Percentiles rank a stretch among this genome's conserved stretches.
Evolutionary conservation across 2,797 vertebrate species (phyloP).

Genomic region (Tapirus indicus): DNA sequence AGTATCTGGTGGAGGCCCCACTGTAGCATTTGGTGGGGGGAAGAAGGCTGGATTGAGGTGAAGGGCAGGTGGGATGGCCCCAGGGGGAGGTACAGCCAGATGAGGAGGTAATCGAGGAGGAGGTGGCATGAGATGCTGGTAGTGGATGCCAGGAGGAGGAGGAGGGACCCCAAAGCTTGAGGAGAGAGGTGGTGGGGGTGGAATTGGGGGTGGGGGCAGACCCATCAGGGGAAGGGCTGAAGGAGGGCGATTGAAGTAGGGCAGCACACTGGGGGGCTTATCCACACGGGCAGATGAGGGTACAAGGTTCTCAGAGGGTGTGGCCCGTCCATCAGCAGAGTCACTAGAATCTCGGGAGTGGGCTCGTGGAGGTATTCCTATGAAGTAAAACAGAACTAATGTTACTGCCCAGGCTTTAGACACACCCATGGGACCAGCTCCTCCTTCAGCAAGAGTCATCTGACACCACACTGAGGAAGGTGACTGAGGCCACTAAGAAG

Average conservation of each 20-base stretch:
- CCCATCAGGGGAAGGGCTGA: slow-evolving; percentile 88
- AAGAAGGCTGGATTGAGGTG: slow-evolving; percentile 96
- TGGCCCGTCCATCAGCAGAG: slow-evolving; percentile 84
- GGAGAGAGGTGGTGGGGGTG: slow-evolving; percentile 88
- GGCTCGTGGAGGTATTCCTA: slow-evolving; percentile 93
- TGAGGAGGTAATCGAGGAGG: slow-evolving; percentile 90
- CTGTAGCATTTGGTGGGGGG: slow-evolving; percentile 87
- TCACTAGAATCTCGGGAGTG: slow-evolving; percentile 90
- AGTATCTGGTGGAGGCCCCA: slow-evolving; percentile 89
- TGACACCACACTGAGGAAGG: neutral
- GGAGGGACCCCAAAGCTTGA: slow-evolving; percentile 88
- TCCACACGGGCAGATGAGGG: slow-evolving; percentile 86
- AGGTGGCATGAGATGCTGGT: slow-evolving; percentile 89
- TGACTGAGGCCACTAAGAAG: neutral
- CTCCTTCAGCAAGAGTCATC: neutral
- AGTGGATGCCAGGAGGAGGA: slow-evolving; percentile 87
- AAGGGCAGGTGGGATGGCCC: slow-evolving; percentile 89
- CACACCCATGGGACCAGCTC: neutral
- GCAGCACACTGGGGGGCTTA: slow-evolving; percentile 90
- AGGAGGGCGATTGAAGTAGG: slow-evolving; percentile 89
- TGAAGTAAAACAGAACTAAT: neutral
- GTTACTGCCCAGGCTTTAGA: slow-evolving; percentile 45
- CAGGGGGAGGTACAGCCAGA: slow-evolving; percentile 86
- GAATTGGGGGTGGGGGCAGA: slow-evolving; percentile 84
- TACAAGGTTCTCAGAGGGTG: slow-evolving; percentile 87